A percentile compares a stretch with the other conserved stretches of the same genome.
Evolutionary conservation across 53 echinoderm and acorn worm genomes (phyloP).

Genomic region (Crossaster papposus): DNA sequence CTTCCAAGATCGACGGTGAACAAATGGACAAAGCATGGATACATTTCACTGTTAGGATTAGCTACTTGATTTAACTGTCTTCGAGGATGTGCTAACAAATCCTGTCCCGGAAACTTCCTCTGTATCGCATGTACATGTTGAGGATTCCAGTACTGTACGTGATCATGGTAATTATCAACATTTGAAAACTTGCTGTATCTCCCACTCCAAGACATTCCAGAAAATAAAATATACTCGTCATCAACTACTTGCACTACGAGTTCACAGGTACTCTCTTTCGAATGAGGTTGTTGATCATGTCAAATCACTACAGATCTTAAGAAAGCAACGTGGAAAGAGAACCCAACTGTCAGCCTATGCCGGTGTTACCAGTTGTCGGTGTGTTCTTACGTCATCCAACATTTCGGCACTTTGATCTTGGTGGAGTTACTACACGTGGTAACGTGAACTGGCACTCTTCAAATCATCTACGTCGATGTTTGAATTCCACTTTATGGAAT

Average conservation of each 20-base stretch:
- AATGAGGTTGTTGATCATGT: not conserved
- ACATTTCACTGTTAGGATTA: too few species aligned
- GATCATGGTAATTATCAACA: not conserved
- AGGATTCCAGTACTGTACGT: not conserved
- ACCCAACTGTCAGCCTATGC: not conserved
- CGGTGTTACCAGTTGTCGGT: not conserved
- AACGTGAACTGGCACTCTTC: slow-evolving; percentile 6
- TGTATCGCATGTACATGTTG: not conserved
- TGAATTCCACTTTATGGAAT: slow-evolving; percentile 20
- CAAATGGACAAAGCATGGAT: too few species aligned
- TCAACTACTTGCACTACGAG: not conserved
- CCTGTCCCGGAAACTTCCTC: not conserved
- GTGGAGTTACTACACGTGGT: not conserved
- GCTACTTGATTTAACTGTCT: not conserved
- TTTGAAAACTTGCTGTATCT: too few species aligned
- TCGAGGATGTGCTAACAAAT: not conserved
- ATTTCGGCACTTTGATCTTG: not conserved
- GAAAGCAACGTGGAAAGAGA: not conserved
- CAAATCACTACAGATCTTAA: not conserved
- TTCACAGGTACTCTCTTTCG: not conserved
- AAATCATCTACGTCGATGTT: not conserved
- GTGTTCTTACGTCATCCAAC: not conserved
- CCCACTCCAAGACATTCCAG: not conserved
- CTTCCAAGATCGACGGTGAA: too few species aligned
- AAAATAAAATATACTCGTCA: too few species aligned